Base-by-base conservation (phyloP, 1,140 invertebrate genomes). In the Drosophila mayri region DNA sequence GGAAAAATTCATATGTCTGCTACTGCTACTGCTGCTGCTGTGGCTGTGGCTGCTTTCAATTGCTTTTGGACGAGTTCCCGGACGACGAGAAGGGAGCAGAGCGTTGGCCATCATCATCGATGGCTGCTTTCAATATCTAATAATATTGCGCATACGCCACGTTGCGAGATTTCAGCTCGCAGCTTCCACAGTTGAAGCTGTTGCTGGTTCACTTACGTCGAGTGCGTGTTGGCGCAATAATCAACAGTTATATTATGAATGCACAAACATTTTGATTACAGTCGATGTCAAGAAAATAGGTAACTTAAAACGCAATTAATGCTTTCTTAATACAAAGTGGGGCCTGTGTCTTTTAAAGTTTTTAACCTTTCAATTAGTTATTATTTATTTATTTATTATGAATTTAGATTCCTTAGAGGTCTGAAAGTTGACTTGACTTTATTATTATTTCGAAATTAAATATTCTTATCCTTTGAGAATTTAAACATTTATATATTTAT, bases 231-330 rank as follows among this genome's bases (percentile, higher is more conserved):
- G 85, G 84, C 80, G 84, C 84, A 83, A 88, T 87, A 87, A 87
- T 88, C 84, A 87, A 87, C 84, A 87, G 84, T 87, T 88, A 68
- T 88, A 84, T 88, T 88, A 87, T 87, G 84, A 87, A 87, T 87
- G 84, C 80, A 88, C 76, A 81, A 79, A 61, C 78, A 83, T 52
- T 77, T 44, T 25, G 57, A 54, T 35, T 7, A 76, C 63, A 65
- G 41, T 52, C 30, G 3, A 1, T 18, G 62, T 16, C 16, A 20
- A 35, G 11, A 18, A 2, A 20, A 7, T 50, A 68, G 18, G 8
- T 5, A 11, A 3, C 9, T 7, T 57, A 2, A 25, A 3, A 22
- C 8, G 4, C 0, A n/a, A 10, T 40, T 20, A n/a, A 1, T 16
- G 0, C 0, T 18, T 10, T 18, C 7, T 28, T n/a, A 2, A n/a